Evolutionary conservation across 2,797 vertebrate species (phyloP).

Genomic region (Mus minutoides): DNA sequence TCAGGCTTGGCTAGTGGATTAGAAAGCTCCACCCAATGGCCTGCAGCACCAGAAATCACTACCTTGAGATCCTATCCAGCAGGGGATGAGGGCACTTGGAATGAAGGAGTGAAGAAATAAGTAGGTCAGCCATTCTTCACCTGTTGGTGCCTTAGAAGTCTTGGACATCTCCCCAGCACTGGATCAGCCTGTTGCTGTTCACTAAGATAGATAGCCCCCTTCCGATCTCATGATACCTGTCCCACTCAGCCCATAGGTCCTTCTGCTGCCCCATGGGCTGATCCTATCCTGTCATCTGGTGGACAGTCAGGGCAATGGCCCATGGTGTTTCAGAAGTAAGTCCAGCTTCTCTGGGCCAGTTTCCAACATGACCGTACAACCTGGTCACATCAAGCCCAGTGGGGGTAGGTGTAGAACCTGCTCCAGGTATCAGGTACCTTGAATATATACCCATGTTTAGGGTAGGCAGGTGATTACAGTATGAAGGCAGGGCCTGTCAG

Average conservation of each 20-base stretch:
- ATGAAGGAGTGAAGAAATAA: not conserved
- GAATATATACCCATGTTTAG: not conserved
- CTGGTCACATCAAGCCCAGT: rapidly evolving
- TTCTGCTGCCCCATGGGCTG: not conserved
- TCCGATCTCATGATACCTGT: not conserved
- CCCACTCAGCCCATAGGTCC: not conserved
- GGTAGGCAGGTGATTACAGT: not conserved
- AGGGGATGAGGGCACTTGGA: not conserved
- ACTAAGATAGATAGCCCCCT: not conserved
- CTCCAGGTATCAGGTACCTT: not conserved
- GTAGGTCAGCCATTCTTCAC: not conserved
- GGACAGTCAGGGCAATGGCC: not conserved
- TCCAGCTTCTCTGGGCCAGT: not conserved
- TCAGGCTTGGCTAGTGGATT: not conserved
- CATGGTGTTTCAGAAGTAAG: too few species aligned
- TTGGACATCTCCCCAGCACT: not conserved
- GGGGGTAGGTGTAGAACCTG: too few species aligned
- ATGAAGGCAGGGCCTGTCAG: not conserved
- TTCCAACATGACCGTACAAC: rapidly evolving
- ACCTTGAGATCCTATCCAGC: not conserved
- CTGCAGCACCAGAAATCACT: not conserved
- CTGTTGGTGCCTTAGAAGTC: not conserved
- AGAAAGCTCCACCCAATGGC: not conserved
- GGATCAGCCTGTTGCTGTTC: not conserved
- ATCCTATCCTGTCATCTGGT: not conserved